Conservation (phyloP, 2,888 invertebrate genomes). For the Ichneumon xanthorius region DNA sequence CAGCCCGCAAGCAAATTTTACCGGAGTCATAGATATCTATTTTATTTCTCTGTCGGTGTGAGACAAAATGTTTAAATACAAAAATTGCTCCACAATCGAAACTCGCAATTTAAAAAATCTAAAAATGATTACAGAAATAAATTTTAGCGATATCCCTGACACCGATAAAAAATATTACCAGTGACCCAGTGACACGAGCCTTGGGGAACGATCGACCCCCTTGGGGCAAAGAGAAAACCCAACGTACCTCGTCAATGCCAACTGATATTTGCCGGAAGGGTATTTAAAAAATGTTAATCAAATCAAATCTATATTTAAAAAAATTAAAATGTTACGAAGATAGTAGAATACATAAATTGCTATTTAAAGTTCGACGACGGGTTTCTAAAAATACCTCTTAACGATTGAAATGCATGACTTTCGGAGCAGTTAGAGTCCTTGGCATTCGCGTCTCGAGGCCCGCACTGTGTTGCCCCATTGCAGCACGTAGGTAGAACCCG, state of each 20-base stretch:
- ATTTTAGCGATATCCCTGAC: neutral
- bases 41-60: neutral
- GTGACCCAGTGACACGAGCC: neutral
- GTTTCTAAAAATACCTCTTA: slow-evolving; percentile 35
- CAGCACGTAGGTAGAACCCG: slow-evolving; percentile 21
- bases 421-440: slow-evolving; percentile 27
- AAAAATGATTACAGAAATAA: neutral
- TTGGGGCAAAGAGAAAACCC: neutral
- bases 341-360: slow-evolving; percentile 22
- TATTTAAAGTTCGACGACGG: neutral
- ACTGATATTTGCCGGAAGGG: neutral
- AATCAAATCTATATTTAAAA: neutral
- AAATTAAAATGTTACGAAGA: neutral
- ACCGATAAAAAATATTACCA: neutral
- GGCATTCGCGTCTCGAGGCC: slow-evolving; percentile 23
- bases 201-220: neutral
- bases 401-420: slow-evolving; percentile 12
- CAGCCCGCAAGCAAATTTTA: too few species aligned
- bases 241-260: neutral
- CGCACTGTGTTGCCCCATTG: neutral
- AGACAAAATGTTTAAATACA: neutral
- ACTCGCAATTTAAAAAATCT: too few species aligned
- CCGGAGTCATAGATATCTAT: neutral
- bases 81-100: neutral
- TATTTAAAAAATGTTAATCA: neutral